Conservation (phyloP, 2,113 vertebrate genomes). For the Brachypodius melanocephalos region DNA sequence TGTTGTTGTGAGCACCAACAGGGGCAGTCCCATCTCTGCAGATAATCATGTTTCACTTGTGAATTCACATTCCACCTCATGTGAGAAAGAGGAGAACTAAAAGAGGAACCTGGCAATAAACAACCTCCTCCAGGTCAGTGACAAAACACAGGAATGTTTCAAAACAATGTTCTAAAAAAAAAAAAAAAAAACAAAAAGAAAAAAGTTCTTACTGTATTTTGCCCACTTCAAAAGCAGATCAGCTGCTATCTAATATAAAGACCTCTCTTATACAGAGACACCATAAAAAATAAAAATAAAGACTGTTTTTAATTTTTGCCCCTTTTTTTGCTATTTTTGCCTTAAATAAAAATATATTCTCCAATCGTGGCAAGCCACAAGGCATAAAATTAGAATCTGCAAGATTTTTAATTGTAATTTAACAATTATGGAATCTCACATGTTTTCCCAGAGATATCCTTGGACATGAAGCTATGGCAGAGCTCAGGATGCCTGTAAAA, state of each 20-base stretch:
- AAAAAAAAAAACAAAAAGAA: background rate
- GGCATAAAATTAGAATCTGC: background rate
- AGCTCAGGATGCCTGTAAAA: background rate
- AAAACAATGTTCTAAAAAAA: background rate
- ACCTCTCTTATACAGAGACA: background rate
- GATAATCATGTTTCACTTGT: background rate
- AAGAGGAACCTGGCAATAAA: background rate
- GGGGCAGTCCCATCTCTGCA: background rate
- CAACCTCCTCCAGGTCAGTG: background rate
- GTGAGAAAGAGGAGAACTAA: background rate
- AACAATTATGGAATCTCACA: background rate
- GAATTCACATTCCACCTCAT: accelerated
- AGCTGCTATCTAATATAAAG: background rate
- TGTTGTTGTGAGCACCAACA: background rate
- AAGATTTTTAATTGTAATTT: background rate
- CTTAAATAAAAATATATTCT: background rate
- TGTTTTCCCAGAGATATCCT: background rate
- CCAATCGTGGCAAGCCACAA: background rate
- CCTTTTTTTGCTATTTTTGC: background rate
- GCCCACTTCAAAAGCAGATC: background rate
- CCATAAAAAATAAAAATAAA: background rate
- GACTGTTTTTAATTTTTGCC: no score
- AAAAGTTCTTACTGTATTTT: background rate
- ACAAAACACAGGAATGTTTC: background rate
- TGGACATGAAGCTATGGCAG: background rate